Evolutionary conservation across 2,888 invertebrate species (phyloP).

Genomic region (Agriotes lineatus): DNA sequence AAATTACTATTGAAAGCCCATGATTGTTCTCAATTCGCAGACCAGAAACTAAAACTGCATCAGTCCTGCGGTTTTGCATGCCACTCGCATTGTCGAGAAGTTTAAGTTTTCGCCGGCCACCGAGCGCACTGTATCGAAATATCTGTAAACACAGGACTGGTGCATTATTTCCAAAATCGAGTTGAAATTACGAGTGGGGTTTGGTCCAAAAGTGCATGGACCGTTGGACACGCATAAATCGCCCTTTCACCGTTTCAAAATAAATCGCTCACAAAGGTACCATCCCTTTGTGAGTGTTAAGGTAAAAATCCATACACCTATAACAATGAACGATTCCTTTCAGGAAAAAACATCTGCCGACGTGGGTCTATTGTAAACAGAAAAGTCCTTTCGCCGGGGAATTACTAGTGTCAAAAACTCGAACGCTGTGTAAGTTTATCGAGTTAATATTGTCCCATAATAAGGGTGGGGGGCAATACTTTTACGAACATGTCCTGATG

Average conservation of each 20-base stretch:
- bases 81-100: neutral
- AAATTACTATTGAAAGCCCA: constrained; percentile 53
- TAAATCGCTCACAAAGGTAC: constrained; percentile 38
- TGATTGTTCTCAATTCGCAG: constrained; percentile 48
- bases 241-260: constrained; percentile 35
- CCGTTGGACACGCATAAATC: constrained; percentile 38
- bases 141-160: neutral
- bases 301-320: constrained; percentile 40
- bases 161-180: neutral
- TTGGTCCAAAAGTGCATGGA: constrained; percentile 21
- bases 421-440: too few relatives aligned
- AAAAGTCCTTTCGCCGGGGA: constrained; percentile 25
- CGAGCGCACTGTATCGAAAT: too few relatives aligned
- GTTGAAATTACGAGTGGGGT: neutral
- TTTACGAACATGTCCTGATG: too few relatives aligned
- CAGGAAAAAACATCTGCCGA: constrained; percentile 38
- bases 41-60: constrained; percentile 38
- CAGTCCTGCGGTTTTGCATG: constrained; percentile 12
- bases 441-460: too few relatives aligned
- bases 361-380: constrained; percentile 29
- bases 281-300: constrained; percentile 34
- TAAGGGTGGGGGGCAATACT: too few relatives aligned
- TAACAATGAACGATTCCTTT: constrained; percentile 33
- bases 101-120: neutral
- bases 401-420: constrained; percentile 27